phyloP scores from a whole-genome alignment of 2,888 invertebrate species.

The Mechanitis mazaeus region DNA sequence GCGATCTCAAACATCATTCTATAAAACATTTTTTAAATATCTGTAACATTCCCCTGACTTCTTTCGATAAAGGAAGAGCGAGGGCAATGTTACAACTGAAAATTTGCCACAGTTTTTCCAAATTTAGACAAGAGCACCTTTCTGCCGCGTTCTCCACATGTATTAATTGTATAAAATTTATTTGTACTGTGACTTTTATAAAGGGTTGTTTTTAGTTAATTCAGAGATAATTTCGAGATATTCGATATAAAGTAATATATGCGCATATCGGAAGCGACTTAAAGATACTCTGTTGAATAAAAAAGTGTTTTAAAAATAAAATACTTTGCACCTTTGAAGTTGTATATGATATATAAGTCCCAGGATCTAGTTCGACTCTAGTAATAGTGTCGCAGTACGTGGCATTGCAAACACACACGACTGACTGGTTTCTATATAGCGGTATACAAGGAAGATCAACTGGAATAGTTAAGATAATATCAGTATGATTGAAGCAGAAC shows the following conservation, averaged over 20 bases:
- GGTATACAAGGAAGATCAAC: slow-evolving; percentile 35
- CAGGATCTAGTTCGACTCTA: slow-evolving; percentile 37
- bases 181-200: too few species aligned
- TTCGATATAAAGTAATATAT: not conserved
- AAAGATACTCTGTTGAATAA: not conserved
- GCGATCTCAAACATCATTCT: too few species aligned
- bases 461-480: not conserved
- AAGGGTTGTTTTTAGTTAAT: too few species aligned
- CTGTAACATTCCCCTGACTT: too few species aligned
- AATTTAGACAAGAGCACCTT: too few species aligned
- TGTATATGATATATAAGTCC: slow-evolving; percentile 53
- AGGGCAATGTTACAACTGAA: too few species aligned
- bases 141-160: too few species aligned
- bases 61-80: too few species aligned
- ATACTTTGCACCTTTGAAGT: slow-evolving; percentile 36
- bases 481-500: not conserved
- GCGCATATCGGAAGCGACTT: not conserved
- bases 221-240: too few species aligned
- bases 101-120: too few species aligned
- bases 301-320: not conserved
- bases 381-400: slow-evolving; percentile 56
- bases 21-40: too few species aligned
- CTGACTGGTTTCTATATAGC: slow-evolving; percentile 31
- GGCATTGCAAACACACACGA: slow-evolving; percentile 57
- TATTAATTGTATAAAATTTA: too few species aligned